These are phyloP conservation scores for Meiosimyza decipiens DNA, from an alignment of 2,888 invertebrate genomes.

Conservation along the genomic window DNA sequence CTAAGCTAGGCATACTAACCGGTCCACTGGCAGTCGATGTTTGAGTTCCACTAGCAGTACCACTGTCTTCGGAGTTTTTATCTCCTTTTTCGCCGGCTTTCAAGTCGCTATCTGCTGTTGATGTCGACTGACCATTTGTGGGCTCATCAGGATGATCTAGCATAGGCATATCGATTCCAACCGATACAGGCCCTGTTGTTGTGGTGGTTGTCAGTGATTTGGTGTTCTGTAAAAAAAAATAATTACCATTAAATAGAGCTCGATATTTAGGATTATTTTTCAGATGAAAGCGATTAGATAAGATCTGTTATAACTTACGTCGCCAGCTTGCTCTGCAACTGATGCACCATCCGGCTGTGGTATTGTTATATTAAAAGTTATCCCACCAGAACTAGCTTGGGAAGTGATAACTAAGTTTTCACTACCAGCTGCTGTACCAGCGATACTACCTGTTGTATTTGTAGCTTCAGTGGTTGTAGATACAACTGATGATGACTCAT, in stretches of 20 bases:
- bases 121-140: slow-evolving; percentile 31
- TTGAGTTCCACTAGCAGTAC: slow-evolving; percentile 24
- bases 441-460: slow-evolving; percentile 44
- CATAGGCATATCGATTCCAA: slow-evolving; percentile 67
- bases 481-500: slow-evolving; percentile 40
- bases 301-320: slow-evolving; percentile 40
- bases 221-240: slow-evolving; percentile 42
- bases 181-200: slow-evolving; percentile 58
- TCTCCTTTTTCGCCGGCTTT: slow-evolving; percentile 41
- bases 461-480: slow-evolving; percentile 26
- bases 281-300: neutral
- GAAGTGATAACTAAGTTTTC: slow-evolving; percentile 66
- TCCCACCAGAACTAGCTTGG: slow-evolving; percentile 65
- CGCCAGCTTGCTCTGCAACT: slow-evolving; percentile 43
- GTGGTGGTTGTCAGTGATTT: slow-evolving; percentile 49
- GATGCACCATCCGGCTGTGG: slow-evolving; percentile 59
- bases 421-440: slow-evolving; percentile 49
- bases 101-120: slow-evolving; percentile 50
- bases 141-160: slow-evolving; percentile 64
- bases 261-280: slow-evolving; percentile 9
- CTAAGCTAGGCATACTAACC: slow-evolving; percentile 67
- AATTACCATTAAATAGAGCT: neutral
- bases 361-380: slow-evolving; percentile 67
- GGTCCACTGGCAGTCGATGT: slow-evolving; percentile 52
- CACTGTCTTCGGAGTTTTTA: slow-evolving; percentile 34